These are phyloP conservation scores for Caenorhabditis japonica DNA, from an alignment of 2,888 invertebrate species.

Conservation along the genomic window DNA sequence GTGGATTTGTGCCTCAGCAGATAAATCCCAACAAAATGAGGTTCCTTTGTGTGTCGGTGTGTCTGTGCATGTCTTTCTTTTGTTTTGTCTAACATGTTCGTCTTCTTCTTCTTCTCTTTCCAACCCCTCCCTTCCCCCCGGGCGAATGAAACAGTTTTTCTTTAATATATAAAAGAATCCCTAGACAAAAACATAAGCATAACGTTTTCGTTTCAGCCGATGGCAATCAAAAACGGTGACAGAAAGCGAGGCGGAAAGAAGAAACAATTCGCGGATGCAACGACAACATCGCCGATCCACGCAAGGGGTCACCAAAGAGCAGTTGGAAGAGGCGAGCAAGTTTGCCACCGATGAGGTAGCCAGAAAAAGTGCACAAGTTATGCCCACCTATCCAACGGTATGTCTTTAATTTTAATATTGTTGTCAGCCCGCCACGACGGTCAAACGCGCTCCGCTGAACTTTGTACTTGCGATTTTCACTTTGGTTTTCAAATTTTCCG, in stretches of 20 bases:
- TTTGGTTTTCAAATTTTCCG: too few relatives aligned
- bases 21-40: conserved; percentile 61
- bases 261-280: conserved; percentile 73
- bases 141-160: not conserved
- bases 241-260: conserved; percentile 75
- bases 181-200: not conserved
- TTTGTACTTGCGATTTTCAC: too few relatives aligned
- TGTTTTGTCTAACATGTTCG: conserved; percentile 3
- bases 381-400: conserved; percentile 23
- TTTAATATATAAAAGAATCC: not conserved
- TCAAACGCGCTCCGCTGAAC: too few relatives aligned
- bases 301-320: conserved; percentile 73
- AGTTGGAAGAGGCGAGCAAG: conserved; percentile 64
- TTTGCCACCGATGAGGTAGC: conserved; percentile 56
- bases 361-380: conserved; percentile 35
- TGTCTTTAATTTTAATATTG: too few relatives aligned
- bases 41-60: conserved; percentile 32
- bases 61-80: not conserved
- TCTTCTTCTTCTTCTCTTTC: not conserved
- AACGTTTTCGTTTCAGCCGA: conserved; percentile 61
- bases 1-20: conserved; percentile 59
- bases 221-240: conserved; percentile 73
- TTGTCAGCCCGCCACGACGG: too few relatives aligned
- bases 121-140: not conserved
- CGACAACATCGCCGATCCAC: conserved; percentile 73